Evolutionary conservation across 2,113 vertebrate species (phyloP).

Genomic region (Dermatemys mawii): DNA sequence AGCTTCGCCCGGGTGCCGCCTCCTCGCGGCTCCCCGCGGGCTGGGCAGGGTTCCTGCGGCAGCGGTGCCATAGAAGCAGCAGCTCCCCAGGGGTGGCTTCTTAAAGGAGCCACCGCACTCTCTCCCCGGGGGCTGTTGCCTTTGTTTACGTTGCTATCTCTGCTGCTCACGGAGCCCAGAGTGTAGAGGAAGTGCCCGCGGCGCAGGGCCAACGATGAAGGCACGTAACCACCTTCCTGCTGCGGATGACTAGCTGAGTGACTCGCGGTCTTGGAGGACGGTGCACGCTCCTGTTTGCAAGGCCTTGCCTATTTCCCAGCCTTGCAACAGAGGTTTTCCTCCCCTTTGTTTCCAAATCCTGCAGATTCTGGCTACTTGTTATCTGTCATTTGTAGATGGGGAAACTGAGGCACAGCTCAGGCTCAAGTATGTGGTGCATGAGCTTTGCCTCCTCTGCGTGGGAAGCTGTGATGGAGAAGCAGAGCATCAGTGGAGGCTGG

Average conservation of each 20-base stretch:
- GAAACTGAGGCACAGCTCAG: neutral
- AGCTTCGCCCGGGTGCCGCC: too few relatives aligned
- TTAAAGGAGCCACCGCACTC: neutral
- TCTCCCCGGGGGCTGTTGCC: neutral
- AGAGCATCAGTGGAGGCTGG: neutral
- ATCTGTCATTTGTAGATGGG: neutral
- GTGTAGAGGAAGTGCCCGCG: neutral
- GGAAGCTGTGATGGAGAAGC: neutral
- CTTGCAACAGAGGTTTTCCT: accelerated
- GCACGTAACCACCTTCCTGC: neutral
- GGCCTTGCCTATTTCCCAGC: neutral
- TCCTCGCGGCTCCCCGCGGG: too few relatives aligned
- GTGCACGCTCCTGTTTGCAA: neutral
- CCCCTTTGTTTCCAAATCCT: neutral
- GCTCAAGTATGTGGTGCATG: neutral
- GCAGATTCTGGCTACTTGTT: neutral
- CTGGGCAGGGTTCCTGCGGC: neutral
- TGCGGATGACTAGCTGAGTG: neutral
- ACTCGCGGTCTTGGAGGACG: accelerated
- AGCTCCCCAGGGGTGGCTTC: neutral
- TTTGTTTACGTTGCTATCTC: neutral
- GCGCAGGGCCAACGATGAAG: neutral
- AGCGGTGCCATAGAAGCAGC: neutral
- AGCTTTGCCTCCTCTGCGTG: neutral
- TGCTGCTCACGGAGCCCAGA: neutral